Evolutionary conservation across 2,888 invertebrate genomes (phyloP).

Genomic region (Spilarctia lutea): DNA sequence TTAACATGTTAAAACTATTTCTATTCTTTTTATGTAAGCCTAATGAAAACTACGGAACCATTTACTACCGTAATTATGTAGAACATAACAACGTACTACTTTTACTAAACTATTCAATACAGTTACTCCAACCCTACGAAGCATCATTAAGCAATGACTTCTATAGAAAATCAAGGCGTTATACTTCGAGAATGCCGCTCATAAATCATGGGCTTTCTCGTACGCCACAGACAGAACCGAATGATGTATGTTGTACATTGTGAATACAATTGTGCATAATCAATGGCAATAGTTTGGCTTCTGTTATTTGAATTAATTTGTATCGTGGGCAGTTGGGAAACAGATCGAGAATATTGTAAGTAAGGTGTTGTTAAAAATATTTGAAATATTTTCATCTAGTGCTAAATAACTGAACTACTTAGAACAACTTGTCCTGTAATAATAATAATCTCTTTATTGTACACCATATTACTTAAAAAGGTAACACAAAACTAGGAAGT

Average conservation of each 20-base stretch:
- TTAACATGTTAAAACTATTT: too few relatives aligned
- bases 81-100: constrained; percentile 11
- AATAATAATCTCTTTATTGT: too few relatives aligned
- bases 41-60: not conserved
- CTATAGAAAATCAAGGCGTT: constrained; percentile 58
- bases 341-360: not conserved
- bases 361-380: not conserved
- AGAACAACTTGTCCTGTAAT: not conserved
- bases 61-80: not conserved
- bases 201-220: constrained; percentile 61
- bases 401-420: not conserved
- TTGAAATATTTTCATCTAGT: not conserved
- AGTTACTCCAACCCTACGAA: constrained; percentile 29
- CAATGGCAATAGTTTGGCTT: constrained; percentile 48
- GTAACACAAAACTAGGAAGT: too few relatives aligned
- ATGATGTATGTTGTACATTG: constrained; percentile 54
- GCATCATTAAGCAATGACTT: constrained; percentile 45
- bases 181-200: constrained; percentile 36
- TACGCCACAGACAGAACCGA: constrained; percentile 36
- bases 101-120: constrained; percentile 15
- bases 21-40: not conserved
- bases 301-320: constrained; percentile 40
- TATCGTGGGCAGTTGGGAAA: constrained; percentile 23
- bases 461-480: too few relatives aligned
- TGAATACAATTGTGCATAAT: constrained; percentile 57